Evolutionary conservation across 2,797 vertebrate genomes (phyloP), one percentile per base, ranked within the genome.

Genomic region (Delichon dasypus): DNA sequence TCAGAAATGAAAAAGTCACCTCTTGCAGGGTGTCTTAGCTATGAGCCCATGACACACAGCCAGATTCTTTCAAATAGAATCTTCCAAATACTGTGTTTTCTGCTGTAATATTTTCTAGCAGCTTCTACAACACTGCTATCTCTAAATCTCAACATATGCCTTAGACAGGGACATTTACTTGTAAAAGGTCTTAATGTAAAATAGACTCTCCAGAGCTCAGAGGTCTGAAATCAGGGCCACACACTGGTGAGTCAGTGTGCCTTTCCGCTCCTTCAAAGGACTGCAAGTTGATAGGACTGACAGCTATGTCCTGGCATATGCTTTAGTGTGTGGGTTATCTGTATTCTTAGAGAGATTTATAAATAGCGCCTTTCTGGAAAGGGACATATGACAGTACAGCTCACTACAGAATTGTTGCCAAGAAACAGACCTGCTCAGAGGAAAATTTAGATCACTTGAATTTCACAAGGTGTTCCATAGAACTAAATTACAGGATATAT

Each of bases 321-420:
- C 76, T 94, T 91, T 88, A 78, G 68, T 73, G 92, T 92, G 92
- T 61, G 93, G 95, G 92, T 95, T 96, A 92, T 96, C 92, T 78
- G 76, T 88, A 94, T 96, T 96, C 95, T 96, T 93, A 95, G 94
- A 96, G 53, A 83, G 92, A 91, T 84, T 96, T 96, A 96, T 96
- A 96, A 96, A 97, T 95, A 89, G 89, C 88, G 82, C 79, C 92
- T 95, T 96, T 96, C 94, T 94, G 88, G 67, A 93, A 95, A 77
- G 62, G 91, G 92, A 93, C 95, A 94, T 86, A 95, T 93, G 93
- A 94, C 91, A 90, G 85, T 79, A 93, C 51, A 90, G 89, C 80
- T 95, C 89, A 94, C 80, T 84, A 92, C 77, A 85, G 57, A 88
- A 87, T 85, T 94, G 95, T 94, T 96, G 89, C 96, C 90, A 93